Evolutionary conservation across 2,797 vertebrate species (phyloP).

Genomic region (Danionella dracula): DNA sequence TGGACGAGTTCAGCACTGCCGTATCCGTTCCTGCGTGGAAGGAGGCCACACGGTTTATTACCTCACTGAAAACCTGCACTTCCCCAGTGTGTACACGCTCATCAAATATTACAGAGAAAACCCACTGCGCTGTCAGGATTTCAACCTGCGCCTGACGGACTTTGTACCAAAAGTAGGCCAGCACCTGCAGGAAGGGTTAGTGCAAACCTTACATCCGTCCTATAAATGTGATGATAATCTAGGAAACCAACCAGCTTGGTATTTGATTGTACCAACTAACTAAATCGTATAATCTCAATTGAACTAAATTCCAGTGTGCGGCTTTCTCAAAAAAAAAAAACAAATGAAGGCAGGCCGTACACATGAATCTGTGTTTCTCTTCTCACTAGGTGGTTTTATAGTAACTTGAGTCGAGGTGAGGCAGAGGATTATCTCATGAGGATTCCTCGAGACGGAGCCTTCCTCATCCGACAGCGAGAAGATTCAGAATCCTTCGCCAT

Average conservation of each 20-base stretch:
- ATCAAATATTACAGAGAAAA: constrained; percentile 88
- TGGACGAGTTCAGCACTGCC: constrained; percentile 90
- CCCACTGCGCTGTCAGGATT: constrained; percentile 87
- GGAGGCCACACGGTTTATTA: constrained; percentile 72
- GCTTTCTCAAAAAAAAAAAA: neutral
- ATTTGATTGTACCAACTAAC: too few species aligned
- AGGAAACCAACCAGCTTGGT: too few species aligned
- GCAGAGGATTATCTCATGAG: constrained; percentile 91
- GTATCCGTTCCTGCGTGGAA: constrained; percentile 78
- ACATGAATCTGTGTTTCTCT: neutral
- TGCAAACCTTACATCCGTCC: constrained; percentile 9
- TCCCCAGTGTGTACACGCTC: constrained; percentile 79
- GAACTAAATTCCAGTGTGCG: too few species aligned
- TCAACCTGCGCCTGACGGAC: constrained; percentile 87
- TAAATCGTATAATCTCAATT: too few species aligned
- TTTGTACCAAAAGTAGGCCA: constrained; percentile 81
- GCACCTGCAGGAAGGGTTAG: constrained; percentile 80
- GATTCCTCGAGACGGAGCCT: constrained; percentile 93
- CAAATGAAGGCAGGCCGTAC: neutral
- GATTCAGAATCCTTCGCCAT: constrained; percentile 84
- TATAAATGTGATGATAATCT: too few species aligned
- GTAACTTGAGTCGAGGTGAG: constrained; percentile 87
- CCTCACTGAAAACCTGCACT: constrained; percentile 86
- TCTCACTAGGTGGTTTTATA: constrained; percentile 88
- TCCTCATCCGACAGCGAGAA: constrained; percentile 88